Percentiles rank a stretch among this genome's conserved stretches.
Conservation (phyloP, 2,797 vertebrate genomes). For the Myoxocephalus aenaeus region DNA sequence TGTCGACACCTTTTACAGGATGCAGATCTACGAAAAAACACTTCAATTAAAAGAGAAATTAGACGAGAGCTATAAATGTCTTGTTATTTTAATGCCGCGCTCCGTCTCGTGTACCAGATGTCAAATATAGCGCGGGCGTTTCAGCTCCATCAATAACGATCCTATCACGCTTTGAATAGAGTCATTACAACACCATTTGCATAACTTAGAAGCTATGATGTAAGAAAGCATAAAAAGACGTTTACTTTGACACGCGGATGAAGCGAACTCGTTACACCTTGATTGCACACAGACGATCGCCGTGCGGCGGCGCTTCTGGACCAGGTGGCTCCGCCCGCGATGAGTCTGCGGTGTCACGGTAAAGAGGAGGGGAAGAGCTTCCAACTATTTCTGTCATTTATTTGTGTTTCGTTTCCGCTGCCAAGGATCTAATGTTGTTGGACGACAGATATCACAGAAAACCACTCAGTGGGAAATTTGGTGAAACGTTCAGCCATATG, state of each 20-base stretch:
- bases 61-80: not conserved
- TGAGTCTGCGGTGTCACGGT: too few relatives aligned
- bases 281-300: conserved; percentile 1
- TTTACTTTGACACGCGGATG: conserved; percentile 11
- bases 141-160: not conserved
- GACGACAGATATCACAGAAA: not conserved
- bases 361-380: not conserved
- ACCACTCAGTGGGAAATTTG: not conserved
- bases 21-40: not conserved
- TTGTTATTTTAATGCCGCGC: not conserved
- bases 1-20: not conserved
- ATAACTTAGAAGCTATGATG: not conserved
- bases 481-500: not conserved
- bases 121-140: not conserved
- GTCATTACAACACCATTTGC: not conserved
- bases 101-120: conserved; percentile 9
- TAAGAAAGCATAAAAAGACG: not conserved
- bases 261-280: not conserved
- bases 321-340: conserved; percentile 17
- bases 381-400: too few relatives aligned
- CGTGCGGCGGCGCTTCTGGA: not conserved
- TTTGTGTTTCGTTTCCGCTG: not conserved
- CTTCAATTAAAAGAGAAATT: not conserved
- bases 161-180: not conserved
- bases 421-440: not conserved